Percentiles rank a stretch among this genome's conserved stretches.
These are phyloP conservation scores for Uropetala carovei DNA, from an alignment of 2,888 invertebrate species.

Conservation along the genomic window DNA sequence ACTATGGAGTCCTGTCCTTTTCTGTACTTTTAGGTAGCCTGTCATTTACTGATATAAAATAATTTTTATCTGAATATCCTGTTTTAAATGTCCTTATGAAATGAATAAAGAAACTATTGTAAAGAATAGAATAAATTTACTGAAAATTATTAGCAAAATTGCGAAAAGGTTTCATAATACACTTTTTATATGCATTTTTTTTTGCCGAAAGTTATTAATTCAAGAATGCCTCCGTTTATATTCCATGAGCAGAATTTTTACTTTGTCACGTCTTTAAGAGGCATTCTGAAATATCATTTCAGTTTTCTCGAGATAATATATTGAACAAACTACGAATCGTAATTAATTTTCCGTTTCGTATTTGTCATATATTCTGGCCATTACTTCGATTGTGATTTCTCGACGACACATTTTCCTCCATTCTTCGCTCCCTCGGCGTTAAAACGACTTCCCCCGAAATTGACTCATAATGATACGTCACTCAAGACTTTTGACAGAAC, in stretches of 20 bases:
- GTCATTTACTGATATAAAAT: too few relatives aligned
- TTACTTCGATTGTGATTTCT: not conserved
- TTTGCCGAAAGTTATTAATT: too few relatives aligned
- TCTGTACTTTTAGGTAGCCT: too few relatives aligned
- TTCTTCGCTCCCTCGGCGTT: not conserved
- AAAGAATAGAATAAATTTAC: too few relatives aligned
- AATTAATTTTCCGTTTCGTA: slow-evolving; percentile 8
- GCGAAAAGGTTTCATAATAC: too few relatives aligned
- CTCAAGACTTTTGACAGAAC: slow-evolving; percentile 49
- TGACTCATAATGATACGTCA: slow-evolving; percentile 58
- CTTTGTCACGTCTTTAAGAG: slow-evolving; percentile 6
- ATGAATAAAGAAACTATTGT: too few relatives aligned
- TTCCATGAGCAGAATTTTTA: not conserved
- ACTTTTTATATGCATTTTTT: too few relatives aligned
- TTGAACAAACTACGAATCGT: not conserved
- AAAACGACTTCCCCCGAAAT: not conserved
- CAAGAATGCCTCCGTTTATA: too few relatives aligned
- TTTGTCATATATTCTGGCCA: not conserved
- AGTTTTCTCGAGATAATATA: not conserved
- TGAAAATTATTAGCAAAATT: too few relatives aligned
- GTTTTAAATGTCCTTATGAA: too few relatives aligned
- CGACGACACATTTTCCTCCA: not conserved
- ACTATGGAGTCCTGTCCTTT: too few relatives aligned
- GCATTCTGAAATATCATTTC: not conserved
- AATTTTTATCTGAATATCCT: too few relatives aligned